These are phyloP conservation scores for Sthenelais limicola DNA, from an alignment of 2,888 invertebrate genomes.

Conservation along the genomic window DNA sequence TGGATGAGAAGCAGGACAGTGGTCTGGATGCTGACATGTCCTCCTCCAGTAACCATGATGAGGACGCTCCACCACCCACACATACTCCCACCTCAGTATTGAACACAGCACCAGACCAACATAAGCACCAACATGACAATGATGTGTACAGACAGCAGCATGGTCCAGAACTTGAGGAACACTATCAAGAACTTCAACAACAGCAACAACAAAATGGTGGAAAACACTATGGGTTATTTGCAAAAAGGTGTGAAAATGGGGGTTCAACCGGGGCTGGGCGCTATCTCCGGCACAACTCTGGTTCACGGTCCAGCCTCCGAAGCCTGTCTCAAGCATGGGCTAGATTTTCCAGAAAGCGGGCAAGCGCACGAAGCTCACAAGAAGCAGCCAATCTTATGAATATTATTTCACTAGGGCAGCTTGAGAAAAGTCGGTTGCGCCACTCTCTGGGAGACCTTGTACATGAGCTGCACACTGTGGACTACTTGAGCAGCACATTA, in stretches of 20 bases:
- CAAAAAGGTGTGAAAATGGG: too few relatives aligned
- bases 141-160: neutral
- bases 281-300: slow-evolving; percentile 1
- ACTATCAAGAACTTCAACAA: neutral
- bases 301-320: slow-evolving; percentile 12
- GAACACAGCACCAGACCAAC: too few relatives aligned
- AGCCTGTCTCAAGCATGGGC: slow-evolving; percentile 15
- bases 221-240: neutral
- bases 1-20: slow-evolving; percentile 53
- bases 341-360: neutral
- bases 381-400: too few relatives aligned
- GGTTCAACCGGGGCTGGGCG: neutral
- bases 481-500: slow-evolving; percentile 6
- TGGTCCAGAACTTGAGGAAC: neutral
- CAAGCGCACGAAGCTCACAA: neutral
- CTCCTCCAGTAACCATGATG: slow-evolving; percentile 46
- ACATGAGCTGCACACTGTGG: slow-evolving; percentile 20
- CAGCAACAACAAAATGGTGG: neutral
- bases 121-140: neutral
- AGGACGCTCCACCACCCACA: slow-evolving; percentile 18
- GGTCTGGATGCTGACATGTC: slow-evolving; percentile 55
- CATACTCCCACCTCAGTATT: neutral
- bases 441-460: slow-evolving; percentile 18
- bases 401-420: neutral
- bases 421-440: slow-evolving; percentile 11